Base-by-base conservation (phyloP, 2,797 vertebrate genomes). In the Semaprochilodus insignis region DNA sequence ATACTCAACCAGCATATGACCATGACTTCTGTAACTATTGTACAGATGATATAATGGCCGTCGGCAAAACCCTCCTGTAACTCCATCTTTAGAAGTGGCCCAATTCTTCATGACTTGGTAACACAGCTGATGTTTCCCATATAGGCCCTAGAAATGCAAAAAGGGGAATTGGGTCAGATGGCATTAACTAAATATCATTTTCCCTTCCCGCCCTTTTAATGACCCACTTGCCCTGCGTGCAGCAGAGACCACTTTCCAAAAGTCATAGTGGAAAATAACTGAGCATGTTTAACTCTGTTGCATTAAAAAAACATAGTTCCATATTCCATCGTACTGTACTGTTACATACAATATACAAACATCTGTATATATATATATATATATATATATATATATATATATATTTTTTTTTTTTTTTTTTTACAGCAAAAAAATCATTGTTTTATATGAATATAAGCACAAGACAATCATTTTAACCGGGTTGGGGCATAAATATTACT, bases 101-200 rank as follows among this genome's bases (percentile, higher is more conserved):
- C 60, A 62, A 2, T 62, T 25, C 60, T 23, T 13, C 60, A 44
- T 13, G 60, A 3, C 10, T 25, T 57, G 11, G 23, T 27, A 25
- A 27, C 57, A 27, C 60, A 14, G 62, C 62, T 17, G 62, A 40
- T 23, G 8, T 44, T 69, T 69, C 21, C 21, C 36, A 69, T 69
- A 44, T 17, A 69, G 66, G 36, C 3, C n/a, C 36, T 40, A 23
- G 1, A 69, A 44, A 44, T 44, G 36, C 21, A 34, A 66, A 52
- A n/a, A 27, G 7, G 40, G 65, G 51, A 65, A 34, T 6, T 62
- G 52, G 60, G 85, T 52, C 57, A 34, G 77, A 19, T 69, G 48
- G 65, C 76, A 74, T 85, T 59, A 55, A 72, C 34, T 10, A 59
- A 21, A 59, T 60, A 86, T 80, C 74, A 23, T 82, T 87, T 88